Percentiles rank a stretch among this genome's conserved stretches.
Evolutionary conservation across 37 sponge, comb jelly and placozoan species (phyloP).

Genomic region (Agelas oroides): DNA sequence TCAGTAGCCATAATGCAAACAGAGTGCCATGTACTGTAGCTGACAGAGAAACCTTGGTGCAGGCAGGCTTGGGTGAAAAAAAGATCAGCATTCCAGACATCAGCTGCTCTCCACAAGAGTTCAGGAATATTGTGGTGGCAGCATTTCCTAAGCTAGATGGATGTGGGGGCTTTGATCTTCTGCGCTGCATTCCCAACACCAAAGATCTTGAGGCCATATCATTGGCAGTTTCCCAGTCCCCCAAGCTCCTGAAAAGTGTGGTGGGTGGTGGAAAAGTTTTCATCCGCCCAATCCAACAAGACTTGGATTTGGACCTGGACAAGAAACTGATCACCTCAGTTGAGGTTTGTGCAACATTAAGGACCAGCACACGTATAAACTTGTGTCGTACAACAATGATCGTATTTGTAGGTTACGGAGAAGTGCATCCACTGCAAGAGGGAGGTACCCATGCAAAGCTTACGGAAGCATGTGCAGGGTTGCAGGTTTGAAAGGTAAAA

Average conservation of each 20-base stretch:
- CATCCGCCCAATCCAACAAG: too few relatives aligned
- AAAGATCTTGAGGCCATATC: constrained; percentile 32
- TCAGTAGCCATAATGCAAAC: background rate
- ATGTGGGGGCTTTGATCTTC: constrained; percentile 46
- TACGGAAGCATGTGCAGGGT: too few relatives aligned
- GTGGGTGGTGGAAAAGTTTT: too few relatives aligned
- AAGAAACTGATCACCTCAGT: too few relatives aligned
- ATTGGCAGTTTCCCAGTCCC: constrained; percentile 10
- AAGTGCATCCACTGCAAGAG: too few relatives aligned
- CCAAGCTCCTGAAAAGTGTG: background rate
- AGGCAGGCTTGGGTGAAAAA: constrained; percentile 43
- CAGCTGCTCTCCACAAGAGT: constrained; percentile 31
- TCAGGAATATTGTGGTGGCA: background rate
- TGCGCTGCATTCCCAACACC: constrained; percentile 46
- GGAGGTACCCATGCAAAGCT: too few relatives aligned
- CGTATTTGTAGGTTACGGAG: too few relatives aligned
- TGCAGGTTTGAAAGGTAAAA: too few relatives aligned
- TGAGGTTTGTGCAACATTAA: too few relatives aligned
- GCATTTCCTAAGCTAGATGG: constrained; percentile 43
- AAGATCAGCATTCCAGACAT: constrained; percentile 26
- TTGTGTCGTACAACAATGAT: too few relatives aligned
- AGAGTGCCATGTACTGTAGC: constrained; percentile 20
- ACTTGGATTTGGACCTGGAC: too few relatives aligned
- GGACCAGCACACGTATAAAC: too few relatives aligned
- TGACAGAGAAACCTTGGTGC: constrained; percentile 27